Conservation (phyloP, 2,888 invertebrate genomes). For the Sacculina carcini region DNA sequence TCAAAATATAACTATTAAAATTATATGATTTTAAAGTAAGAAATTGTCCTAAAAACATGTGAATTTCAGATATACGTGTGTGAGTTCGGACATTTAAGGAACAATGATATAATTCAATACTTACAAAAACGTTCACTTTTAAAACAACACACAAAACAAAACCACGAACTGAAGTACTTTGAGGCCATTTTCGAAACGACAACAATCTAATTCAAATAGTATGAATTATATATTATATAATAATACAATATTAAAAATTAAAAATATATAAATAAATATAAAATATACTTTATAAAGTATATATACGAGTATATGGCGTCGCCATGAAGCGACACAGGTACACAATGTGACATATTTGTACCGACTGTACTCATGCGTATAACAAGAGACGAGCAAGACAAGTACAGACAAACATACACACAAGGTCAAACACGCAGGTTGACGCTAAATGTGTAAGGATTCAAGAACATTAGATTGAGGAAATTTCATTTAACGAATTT, state of each 20-base stretch:
- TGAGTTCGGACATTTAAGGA: too few species aligned
- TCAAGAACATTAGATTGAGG: too few species aligned
- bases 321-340: background rate
- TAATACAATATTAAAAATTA: background rate
- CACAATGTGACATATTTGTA: background rate
- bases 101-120: background rate
- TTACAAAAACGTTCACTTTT: background rate
- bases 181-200: background rate
- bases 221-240: background rate
- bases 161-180: background rate
- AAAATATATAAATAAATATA: background rate
- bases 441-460: too few species aligned
- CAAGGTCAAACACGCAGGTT: too few species aligned
- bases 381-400: too few species aligned
- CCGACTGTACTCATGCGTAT: too few species aligned
- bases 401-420: too few species aligned
- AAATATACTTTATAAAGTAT: background rate
- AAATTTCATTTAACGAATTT: too few species aligned
- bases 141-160: background rate
- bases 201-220: background rate
- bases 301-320: background rate
- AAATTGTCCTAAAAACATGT: too few species aligned
- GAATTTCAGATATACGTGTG: too few species aligned
- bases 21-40: background rate
- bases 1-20: background rate